Base-by-base conservation (phyloP, 2,888 invertebrate species). In the Drosophila kambysellisi region DNA sequence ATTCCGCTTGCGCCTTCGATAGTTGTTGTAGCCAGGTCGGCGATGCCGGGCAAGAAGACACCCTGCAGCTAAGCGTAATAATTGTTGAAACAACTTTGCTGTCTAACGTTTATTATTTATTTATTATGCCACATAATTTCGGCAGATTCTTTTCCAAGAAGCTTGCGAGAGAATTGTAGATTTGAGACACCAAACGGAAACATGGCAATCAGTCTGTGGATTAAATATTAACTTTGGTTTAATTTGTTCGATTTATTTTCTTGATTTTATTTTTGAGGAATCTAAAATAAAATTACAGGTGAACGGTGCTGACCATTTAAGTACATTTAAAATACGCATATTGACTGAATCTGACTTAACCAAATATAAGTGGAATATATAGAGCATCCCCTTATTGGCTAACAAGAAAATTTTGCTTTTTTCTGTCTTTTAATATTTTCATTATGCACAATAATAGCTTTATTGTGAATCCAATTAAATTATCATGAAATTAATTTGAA, bases 1-100 rank as follows among this genome's bases (percentile, higher is more conserved):
- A 33, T 30, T 46, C 30, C 33, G 39, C 67, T 54, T 12, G 25
- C 8, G 62, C 39, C 48, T 54, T 60, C 30, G 53, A 46, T 60
- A 35, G 29, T 29, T 41, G 12, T 33, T 59, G 46, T 20, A 32
- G 25, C 8, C 46, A 15, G 8, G 46, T 15, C 29, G 29, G 15
- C 8, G 46, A 25, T 57, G 29, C 9, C 46, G 17, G 57, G 12
- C 35, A 43, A n/a, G 15, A n/a, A 33, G 11, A 29, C 29, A 61
- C 33, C 39, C 53, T 39, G 60, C 15, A 37, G 20, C 37, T 29
- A 52, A 20, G 4, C 12, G 4, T 52, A 3, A 52, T 25, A 52
- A 32, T 52, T 15, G 46, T 4, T 25, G 8, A 15, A 8, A 7
- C 25, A 25, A 46, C 25, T 15, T 12, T 46, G 12, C 20, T 46